These are phyloP conservation scores for Anisognathus igniventris DNA, from an alignment of 2,797 vertebrate species.

Conservation along the genomic window DNA sequence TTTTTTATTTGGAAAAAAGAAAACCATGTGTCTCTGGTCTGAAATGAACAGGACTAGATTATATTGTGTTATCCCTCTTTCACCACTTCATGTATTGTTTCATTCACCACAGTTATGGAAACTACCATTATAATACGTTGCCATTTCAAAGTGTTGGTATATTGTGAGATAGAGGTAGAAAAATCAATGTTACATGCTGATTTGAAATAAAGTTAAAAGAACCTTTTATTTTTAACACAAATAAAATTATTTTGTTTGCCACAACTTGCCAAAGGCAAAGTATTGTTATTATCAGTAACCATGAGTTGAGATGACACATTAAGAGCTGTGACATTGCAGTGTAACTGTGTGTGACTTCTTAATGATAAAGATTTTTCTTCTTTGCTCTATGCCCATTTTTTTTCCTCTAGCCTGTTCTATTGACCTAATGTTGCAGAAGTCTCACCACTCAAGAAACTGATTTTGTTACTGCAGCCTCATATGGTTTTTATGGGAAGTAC, in stretches of 20 bases:
- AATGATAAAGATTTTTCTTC: background rate
- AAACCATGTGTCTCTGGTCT: accelerated
- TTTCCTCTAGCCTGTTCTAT: background rate
- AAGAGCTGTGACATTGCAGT: background rate
- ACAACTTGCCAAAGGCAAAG: background rate
- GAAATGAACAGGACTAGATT: background rate
- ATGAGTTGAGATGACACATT: background rate
- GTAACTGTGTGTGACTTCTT: background rate
- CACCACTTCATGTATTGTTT: background rate
- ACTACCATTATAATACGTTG: background rate
- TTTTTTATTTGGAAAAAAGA: background rate
- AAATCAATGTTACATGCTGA: background rate
- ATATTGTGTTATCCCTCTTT: background rate
- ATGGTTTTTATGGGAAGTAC: background rate
- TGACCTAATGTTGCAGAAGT: background rate
- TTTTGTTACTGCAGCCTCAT: background rate
- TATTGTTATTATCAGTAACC: background rate
- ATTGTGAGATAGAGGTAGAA: background rate
- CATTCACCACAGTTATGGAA: background rate
- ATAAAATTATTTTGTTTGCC: background rate
- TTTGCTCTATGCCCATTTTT: background rate
- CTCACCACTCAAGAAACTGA: background rate
- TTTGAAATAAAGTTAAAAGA: background rate
- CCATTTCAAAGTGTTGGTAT: background rate
- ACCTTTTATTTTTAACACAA: background rate